Base-by-base conservation (phyloP, 2,797 vertebrate species). In the Sylvilagus floridanus region DNA sequence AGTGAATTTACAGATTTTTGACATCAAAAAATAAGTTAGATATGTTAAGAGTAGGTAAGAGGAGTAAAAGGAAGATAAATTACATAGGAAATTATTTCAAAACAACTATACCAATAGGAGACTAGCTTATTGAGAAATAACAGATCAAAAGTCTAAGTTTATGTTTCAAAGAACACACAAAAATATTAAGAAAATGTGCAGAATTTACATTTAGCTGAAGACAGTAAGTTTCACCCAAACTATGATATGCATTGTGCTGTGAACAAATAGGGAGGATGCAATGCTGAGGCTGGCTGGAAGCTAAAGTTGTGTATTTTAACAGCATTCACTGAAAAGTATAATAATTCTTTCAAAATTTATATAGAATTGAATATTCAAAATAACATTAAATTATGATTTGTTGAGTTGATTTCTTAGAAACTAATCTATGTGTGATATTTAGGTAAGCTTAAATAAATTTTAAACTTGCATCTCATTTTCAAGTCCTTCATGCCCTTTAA, bases 381-480 rank as follows among this genome's bases (percentile, higher is more conserved):
- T 21, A 42, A 3, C 72, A 84, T 66, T 84, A 78, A 71, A 77
- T 37, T 77, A 26, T 21, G 52, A 11, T 72, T 28, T 54, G 84
- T n/a, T 2, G 5, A 26, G 42, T 47, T 8, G 8, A 47, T 47
- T 91, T 91, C 50, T 84, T 78, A 78, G 50, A 83, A 73, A 75
- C 14, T 28, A 71, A 84, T 13, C 8, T 35, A 54, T 14, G 1
- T 47, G 22, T 32, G 16, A 52, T 84, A 3, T 63, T 78, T n/a
- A 84, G 73, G 52, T 17, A 72, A 84, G 7, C 1, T 17, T 88
- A 77, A 24, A 1, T 37, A 82, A 37, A 78, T 66, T 30, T 68
- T 19, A 11, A 37, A 83, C 22, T 73, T 91, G 37, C 17, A 85
- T 84, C 60, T 89, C 24, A 92, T 91, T 65, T 91, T n/a, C 26